Evolutionary conservation across 2,797 vertebrate species (phyloP).

Genomic region (Glyptemys insculpta): DNA sequence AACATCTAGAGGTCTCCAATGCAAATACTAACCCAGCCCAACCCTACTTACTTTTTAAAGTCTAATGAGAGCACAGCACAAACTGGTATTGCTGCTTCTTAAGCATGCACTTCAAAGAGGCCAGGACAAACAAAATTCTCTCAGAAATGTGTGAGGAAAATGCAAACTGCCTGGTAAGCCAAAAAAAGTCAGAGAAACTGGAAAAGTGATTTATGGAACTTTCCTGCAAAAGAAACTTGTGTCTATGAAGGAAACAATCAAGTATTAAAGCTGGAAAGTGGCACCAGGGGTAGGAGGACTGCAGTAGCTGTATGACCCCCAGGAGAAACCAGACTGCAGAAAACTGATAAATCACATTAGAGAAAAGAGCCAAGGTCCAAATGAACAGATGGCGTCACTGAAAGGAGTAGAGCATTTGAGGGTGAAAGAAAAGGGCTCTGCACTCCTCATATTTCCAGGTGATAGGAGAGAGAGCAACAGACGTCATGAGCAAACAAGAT

Average conservation of each 20-base stretch:
- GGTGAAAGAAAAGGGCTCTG: background rate
- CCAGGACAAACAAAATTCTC: slow-evolving; percentile 47
- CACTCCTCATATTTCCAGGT: background rate
- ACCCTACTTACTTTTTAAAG: slow-evolving; percentile 18
- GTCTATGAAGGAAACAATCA: slow-evolving; percentile 3
- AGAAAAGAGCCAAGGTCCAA: background rate
- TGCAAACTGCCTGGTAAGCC: slow-evolving; percentile 28
- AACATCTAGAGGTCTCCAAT: background rate
- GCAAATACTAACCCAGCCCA: background rate
- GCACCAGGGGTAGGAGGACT: background rate
- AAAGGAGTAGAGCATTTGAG: background rate
- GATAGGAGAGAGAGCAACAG: background rate
- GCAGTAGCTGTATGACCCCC: rapidly evolving
- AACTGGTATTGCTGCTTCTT: slow-evolving; percentile 17
- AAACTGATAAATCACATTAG: slow-evolving; percentile 29
- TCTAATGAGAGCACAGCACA: background rate
- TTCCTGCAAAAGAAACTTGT: slow-evolving; percentile 30
- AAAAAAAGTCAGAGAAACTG: slow-evolving; percentile 24
- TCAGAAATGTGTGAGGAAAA: background rate
- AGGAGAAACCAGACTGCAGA: slow-evolving; percentile 4
- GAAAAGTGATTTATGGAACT: slow-evolving; percentile 42
- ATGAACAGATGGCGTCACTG: background rate
- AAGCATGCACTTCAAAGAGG: slow-evolving; percentile 46
- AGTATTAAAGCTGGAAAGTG: background rate
- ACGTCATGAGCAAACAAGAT: background rate